Evolutionary conservation across 2,888 invertebrate species (phyloP), one percentile per base, ranked within the genome.

Genomic region (Encarsia formosa): DNA sequence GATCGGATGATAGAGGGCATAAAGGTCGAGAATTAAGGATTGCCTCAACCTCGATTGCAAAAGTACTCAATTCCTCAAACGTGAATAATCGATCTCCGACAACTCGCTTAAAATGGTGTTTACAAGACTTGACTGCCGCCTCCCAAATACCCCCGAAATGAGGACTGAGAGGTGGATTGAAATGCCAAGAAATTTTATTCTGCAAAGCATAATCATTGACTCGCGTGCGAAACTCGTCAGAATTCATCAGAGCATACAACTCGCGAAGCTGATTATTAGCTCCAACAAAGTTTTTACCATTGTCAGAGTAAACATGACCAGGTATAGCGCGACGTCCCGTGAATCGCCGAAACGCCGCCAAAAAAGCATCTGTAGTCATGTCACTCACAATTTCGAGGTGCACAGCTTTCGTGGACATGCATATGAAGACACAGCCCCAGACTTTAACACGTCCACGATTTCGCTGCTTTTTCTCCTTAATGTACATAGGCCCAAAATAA

Each of bases 251-350:
- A 20, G 38, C 20, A 13, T 69, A 61, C 8, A 40, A 35, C 2
- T 59, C 52, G 26, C 41, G 15, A 52, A 67, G 59, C 1, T 54
- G 40, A 50, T 68, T 67, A 4, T 59, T 55, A 0, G 66, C 56
- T 1, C 72, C 66, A 2, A 63, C 56, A 56, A 76, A 75, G 54
- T 73, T 73, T 0, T 66, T 65, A 0, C 70, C 71, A 49, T 75
- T 75, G 46, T 76, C 75, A 19, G 63, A 64, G 40, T 63, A 70
- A 1, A 74, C 63, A 4, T 63, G 57, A 9, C 40, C 55, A 0
- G 69, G 68, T 20, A 65, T 51, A 37, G 59, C 56, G 18, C 61
- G 39, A 15, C 58, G 53, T 2, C 46, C 55, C 4, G 60, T 53
- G 35, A 62, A 61, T 20, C 58, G 49, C n/a, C 56, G 56, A 2